Evolutionary conservation across 2,113 vertebrate species (phyloP), one percentile per base, ranked within the genome.

Genomic region (Glaucidium brasilianum): DNA sequence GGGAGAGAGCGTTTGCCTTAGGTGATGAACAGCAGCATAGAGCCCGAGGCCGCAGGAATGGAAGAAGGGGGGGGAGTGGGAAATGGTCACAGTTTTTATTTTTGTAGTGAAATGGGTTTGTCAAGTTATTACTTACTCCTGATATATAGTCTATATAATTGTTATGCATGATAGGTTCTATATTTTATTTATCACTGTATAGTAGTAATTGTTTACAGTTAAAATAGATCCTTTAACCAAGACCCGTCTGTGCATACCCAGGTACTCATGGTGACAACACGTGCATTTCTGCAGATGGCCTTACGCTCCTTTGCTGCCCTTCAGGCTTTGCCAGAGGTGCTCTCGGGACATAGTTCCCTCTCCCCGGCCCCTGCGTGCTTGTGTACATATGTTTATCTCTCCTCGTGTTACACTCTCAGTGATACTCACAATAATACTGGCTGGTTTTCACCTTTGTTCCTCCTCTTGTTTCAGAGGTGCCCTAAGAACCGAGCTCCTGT

Each of bases 21-120:
- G 97, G 96, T 98, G 95, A 95, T 95, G 98, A 97, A 94, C 96
- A 97, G 97, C 97, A 94, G 97, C 67, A 68, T 92, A 72, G 96
- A 94, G 85, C 92, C 92, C 39, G 74, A 86, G 94, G 97, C 94
- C 56, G 58, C 56, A 32, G 9, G 10, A 15, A 41, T 29, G 59
- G 58, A n/a, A 34, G 58, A 43, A 41, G 41, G 50, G 37, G 45
- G 39, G 34, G 41, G 47, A 7, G 3, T 8, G 49, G 37, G 63
- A 17, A 34, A 12, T 2, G 18, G 4, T 68, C 59, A 23, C 25
- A 6, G 20, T 3, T 47, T 53, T 53, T 34, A 23, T 35, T 85
- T 76, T 39, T 66, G 58, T 20, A 45, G 27, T 59, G 35, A 34
- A 52, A 18, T 21, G 7, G 12, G 45, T 5, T 79, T 69, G 49